Conservation (phyloP, 2,113 vertebrate species). For the Bubo bubo region DNA sequence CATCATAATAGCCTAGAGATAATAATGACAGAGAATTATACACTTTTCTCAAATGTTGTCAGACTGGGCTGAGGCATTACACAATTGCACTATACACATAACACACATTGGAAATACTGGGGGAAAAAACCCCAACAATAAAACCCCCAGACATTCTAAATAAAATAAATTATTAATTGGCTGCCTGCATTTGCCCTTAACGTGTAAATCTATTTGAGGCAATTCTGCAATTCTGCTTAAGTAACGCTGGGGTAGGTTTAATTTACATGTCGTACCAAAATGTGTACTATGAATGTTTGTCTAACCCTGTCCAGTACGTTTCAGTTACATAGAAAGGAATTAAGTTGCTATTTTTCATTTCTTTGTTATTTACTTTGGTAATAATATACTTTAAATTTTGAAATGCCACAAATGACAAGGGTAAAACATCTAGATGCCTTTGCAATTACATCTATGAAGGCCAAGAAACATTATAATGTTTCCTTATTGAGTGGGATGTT, state of each 20-base stretch:
- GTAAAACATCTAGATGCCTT: not conserved
- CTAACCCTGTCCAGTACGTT: not conserved
- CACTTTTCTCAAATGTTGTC: conserved; percentile 4
- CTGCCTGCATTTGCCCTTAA: not conserved
- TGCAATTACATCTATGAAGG: not conserved
- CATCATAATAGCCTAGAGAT: conserved; percentile 34
- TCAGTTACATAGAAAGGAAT: not conserved
- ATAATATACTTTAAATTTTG: not conserved
- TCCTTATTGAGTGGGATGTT: not conserved
- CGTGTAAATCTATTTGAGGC: not conserved
- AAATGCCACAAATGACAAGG: not conserved
- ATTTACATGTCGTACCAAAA: not conserved
- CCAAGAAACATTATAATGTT: not conserved
- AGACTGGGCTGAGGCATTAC: not conserved
- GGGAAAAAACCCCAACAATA: not conserved
- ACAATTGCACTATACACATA: not conserved
- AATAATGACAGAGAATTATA: conserved; percentile 48
- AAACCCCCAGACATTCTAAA: not conserved
- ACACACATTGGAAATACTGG: not conserved
- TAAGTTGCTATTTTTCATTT: not conserved
- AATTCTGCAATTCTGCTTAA: conserved; percentile 3
- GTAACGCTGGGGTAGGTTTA: not conserved
- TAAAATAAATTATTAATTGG: not conserved
- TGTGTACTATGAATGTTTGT: not conserved
- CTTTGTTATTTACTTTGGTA: not conserved